Conservation (phyloP, 2,797 vertebrate genomes). For the Melanotaenia nigrans region DNA sequence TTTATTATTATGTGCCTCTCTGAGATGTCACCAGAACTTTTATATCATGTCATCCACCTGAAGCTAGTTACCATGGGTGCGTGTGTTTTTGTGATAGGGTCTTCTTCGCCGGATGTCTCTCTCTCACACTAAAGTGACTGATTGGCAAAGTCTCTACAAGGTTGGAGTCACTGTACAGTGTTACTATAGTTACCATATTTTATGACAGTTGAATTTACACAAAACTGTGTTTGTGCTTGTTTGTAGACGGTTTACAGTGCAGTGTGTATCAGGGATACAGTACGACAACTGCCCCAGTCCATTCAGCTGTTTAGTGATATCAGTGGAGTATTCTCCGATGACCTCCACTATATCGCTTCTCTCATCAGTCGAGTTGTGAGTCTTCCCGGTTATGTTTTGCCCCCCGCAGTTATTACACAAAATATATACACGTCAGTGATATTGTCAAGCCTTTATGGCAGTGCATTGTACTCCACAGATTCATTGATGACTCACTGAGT, state of each 20-base stretch:
- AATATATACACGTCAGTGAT: not conserved
- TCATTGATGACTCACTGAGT: not conserved
- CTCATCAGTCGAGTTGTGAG: slow-evolving; percentile 92
- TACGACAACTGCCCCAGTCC: slow-evolving; percentile 86
- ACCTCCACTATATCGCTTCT: slow-evolving; percentile 88
- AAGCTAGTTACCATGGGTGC: slow-evolving; percentile 26
- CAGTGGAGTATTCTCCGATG: slow-evolving; percentile 87
- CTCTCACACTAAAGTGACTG: slow-evolving; percentile 89
- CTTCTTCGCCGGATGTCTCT: slow-evolving; percentile 93
- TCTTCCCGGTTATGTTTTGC: not conserved
- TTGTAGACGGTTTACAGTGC: slow-evolving; percentile 89
- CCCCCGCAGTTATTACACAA: not conserved
- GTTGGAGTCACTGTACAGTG: slow-evolving; percentile 62
- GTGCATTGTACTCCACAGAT: not conserved
- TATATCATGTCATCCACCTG: not conserved
- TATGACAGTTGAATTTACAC: not conserved
- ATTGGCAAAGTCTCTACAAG: slow-evolving; percentile 96
- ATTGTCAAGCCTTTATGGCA: not conserved
- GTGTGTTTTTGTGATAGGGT: slow-evolving; percentile 75
- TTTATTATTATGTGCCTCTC: slow-evolving; percentile 8
- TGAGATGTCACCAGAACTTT: slow-evolving; percentile 17
- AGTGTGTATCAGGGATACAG: slow-evolving; percentile 90
- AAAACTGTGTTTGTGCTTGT: slow-evolving; percentile 30
- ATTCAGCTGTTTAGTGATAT: slow-evolving; percentile 92
- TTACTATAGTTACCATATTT: not conserved